Conservation (phyloP, 2,888 invertebrate species). For the Eupithecia inturbata region DNA sequence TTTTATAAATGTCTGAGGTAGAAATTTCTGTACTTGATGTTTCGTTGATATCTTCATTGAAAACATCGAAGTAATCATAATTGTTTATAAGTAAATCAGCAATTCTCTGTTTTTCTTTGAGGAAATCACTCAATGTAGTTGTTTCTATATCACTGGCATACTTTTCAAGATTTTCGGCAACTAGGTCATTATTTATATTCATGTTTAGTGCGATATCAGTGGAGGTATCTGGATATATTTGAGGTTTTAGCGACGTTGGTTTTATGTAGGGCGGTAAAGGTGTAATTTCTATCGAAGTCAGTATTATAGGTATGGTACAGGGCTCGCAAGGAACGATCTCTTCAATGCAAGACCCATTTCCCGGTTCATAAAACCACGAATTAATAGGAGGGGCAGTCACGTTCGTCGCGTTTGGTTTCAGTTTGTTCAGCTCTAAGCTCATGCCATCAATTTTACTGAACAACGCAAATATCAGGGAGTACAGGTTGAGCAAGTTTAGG, state of each 20-base stretch:
- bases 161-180: slow-evolving; percentile 36
- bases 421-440: slow-evolving; percentile 82
- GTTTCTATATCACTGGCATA: slow-evolving; percentile 43
- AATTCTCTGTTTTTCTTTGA: slow-evolving; percentile 28
- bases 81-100: slow-evolving; percentile 16
- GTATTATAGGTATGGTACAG: slow-evolving; percentile 53
- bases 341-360: slow-evolving; percentile 59
- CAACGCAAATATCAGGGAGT: slow-evolving; percentile 96
- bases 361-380: slow-evolving; percentile 48
- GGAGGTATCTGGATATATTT: slow-evolving; percentile 22
- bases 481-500: slow-evolving; percentile 96
- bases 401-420: slow-evolving; percentile 78
- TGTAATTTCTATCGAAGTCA: slow-evolving; percentile 38
- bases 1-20: slow-evolving; percentile 7
- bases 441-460: slow-evolving; percentile 94
- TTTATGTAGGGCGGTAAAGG: slow-evolving; percentile 7
- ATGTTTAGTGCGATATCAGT: slow-evolving; percentile 18
- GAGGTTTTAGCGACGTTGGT: slow-evolving; percentile 19
- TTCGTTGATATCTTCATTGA: slow-evolving; percentile 8
- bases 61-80: slow-evolving; percentile 8
- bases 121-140: slow-evolving; percentile 44
- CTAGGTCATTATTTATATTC: slow-evolving; percentile 23
- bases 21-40: slow-evolving; percentile 7
- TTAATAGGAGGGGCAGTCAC: slow-evolving; percentile 43
- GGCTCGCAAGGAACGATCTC: slow-evolving; percentile 63